phyloP scores from a whole-genome alignment of 2,888 invertebrate species.

The Acanthopleura granulata region DNA sequence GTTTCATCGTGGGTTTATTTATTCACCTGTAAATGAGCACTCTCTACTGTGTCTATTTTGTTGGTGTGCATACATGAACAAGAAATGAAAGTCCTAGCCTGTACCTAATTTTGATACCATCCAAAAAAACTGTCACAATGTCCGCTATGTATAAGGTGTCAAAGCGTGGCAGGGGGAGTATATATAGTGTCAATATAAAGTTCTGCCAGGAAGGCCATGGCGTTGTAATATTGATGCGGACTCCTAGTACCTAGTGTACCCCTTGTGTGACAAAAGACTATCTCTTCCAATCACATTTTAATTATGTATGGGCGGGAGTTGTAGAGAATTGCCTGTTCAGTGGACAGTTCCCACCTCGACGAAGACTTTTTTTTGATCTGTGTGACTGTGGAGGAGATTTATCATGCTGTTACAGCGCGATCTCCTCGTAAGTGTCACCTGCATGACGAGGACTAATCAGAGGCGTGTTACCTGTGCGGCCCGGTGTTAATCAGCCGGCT shows the following conservation, averaged over 20 bases:
- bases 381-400: constrained; percentile 2
- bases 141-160: too few relatives aligned
- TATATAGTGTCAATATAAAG: too few relatives aligned
- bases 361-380: not conserved
- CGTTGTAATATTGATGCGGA: not conserved
- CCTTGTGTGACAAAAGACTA: constrained; percentile 5
- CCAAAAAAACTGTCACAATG: too few relatives aligned
- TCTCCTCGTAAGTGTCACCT: constrained; percentile 2
- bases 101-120: too few relatives aligned
- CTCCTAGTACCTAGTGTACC: not conserved
- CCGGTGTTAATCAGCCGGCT: not conserved
- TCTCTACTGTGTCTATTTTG: too few relatives aligned
- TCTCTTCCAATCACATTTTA: constrained; percentile 5
- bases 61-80: too few relatives aligned
- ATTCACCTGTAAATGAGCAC: too few relatives aligned
- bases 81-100: too few relatives aligned
- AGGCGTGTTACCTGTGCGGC: not conserved
- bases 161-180: too few relatives aligned
- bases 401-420: not conserved
- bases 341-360: constrained; percentile 6
- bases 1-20: too few relatives aligned
- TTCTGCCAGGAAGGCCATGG: too few relatives aligned
- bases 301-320: not conserved
- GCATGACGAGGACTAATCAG: not conserved
- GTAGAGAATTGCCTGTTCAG: constrained; percentile 1